A percentile compares a stretch with the other conserved stretches of the same genome.
Evolutionary conservation across 2,113 vertebrate genomes (phyloP).

Genomic region (Oxyura jamaicensis): DNA sequence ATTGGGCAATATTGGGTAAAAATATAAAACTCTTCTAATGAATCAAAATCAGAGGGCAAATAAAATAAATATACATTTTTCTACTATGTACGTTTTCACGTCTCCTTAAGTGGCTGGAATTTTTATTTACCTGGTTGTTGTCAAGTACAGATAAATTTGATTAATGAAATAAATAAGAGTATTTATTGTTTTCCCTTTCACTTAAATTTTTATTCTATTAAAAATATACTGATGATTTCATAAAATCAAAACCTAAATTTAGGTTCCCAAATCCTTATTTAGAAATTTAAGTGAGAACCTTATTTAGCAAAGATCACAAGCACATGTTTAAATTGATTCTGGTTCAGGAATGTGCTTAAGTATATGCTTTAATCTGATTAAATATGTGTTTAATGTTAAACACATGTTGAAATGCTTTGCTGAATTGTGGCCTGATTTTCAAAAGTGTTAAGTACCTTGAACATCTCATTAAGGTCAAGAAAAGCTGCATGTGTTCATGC

Average conservation of each 20-base stretch:
- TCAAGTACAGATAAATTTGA: not conserved
- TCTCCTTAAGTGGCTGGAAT: not conserved
- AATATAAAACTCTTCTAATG: not conserved
- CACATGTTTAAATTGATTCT: conserved; percentile 67
- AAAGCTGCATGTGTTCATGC: conserved; percentile 33
- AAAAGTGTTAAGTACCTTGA: conserved; percentile 62
- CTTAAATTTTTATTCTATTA: not conserved
- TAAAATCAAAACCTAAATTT: conserved; percentile 2
- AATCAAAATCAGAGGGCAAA: not conserved
- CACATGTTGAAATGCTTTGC: conserved; percentile 62
- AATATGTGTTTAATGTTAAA: conserved; percentile 68
- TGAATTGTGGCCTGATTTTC: conserved; percentile 68
- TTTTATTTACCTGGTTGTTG: not conserved
- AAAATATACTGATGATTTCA: not conserved
- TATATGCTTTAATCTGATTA: conserved; percentile 69
- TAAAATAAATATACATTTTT: not conserved
- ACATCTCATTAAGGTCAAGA: conserved; percentile 65
- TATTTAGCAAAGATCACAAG: conserved; percentile 57
- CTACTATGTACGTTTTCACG: not conserved
- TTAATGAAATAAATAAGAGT: not conserved
- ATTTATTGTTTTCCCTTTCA: not conserved
- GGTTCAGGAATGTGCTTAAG: conserved; percentile 64
- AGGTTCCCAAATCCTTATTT: not conserved
- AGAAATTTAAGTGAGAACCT: conserved; percentile 49
- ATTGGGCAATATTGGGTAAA: not conserved